Conservation (phyloP, 2,113 vertebrate species). For the Leucopternis melanops region DNA sequence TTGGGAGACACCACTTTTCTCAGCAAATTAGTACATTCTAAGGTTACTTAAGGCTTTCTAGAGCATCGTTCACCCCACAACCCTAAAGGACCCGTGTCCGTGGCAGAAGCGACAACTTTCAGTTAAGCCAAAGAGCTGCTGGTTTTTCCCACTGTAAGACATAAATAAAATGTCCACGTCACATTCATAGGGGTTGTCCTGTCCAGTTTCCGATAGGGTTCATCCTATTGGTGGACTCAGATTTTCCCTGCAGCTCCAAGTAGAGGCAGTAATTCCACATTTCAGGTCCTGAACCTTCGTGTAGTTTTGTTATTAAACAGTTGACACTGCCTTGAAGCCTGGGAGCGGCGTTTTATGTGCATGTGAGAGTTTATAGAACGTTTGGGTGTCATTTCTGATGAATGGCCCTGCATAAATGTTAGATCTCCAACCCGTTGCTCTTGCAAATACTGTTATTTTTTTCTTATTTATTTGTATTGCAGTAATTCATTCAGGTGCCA, state of each 20-base stretch:
- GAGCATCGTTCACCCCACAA: background rate
- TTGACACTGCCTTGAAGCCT: background rate
- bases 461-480: slow-evolving; percentile 12
- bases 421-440: background rate
- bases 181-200: background rate
- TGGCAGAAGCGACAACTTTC: background rate
- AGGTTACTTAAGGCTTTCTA: background rate
- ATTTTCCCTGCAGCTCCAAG: background rate
- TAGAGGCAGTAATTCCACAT: background rate
- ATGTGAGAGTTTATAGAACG: background rate
- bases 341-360: background rate
- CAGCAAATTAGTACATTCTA: background rate
- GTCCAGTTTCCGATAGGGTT: background rate
- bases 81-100: background rate
- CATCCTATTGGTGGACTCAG: background rate
- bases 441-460: background rate
- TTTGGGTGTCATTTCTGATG: background rate
- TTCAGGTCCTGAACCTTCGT: background rate
- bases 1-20: background rate
- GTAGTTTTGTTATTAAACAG: background rate
- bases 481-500: slow-evolving; percentile 3
- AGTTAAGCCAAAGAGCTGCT: background rate
- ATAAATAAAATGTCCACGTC: background rate
- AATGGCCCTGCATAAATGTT: background rate
- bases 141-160: background rate